Evolutionary conservation across 2,888 invertebrate species (phyloP).

Genomic region (Harpagoxenus sublaevis): DNA sequence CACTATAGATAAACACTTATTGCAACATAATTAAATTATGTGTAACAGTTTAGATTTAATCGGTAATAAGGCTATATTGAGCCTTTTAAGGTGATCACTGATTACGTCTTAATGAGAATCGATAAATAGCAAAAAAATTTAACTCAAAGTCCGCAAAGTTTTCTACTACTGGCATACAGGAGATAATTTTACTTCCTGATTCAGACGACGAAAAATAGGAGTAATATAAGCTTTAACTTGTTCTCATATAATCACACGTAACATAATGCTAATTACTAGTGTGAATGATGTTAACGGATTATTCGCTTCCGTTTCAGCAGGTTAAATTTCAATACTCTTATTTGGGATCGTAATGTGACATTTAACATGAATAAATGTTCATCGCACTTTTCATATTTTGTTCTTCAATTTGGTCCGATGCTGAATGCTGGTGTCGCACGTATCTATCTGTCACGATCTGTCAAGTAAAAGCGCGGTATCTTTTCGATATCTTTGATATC

Average conservation of each 20-base stretch:
- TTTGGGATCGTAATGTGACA: constrained; percentile 15
- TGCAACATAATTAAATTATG: neutral
- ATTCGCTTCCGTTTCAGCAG: constrained; percentile 21
- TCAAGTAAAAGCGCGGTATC: constrained; percentile 11
- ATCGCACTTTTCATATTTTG: constrained; percentile 24
- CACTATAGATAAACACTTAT: neutral
- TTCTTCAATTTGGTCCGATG: constrained; percentile 5
- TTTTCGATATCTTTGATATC: constrained; percentile 21
- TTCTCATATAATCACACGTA: constrained; percentile 6
- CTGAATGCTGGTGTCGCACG: constrained; percentile 35
- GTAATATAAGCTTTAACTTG: constrained; percentile 37
- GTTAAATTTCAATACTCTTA: neutral
- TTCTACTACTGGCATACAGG: neutral
- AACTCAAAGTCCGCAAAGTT: neutral
- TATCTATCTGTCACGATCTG: constrained; percentile 38
- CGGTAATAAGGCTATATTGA: neutral
- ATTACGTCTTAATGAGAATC: neutral
- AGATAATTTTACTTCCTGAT: constrained; percentile 38
- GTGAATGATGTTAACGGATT: constrained; percentile 26
- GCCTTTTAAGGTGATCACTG: neutral
- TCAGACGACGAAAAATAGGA: constrained; percentile 30
- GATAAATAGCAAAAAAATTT: neutral
- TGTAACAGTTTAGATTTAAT: neutral
- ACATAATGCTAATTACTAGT: constrained; percentile 33
- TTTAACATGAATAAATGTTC: constrained; percentile 24